Percentiles rank a stretch among this genome's conserved stretches.
These are phyloP conservation scores for Cebidichthys violaceus DNA, from an alignment of 2,113 vertebrate species.

Conservation along the genomic window DNA sequence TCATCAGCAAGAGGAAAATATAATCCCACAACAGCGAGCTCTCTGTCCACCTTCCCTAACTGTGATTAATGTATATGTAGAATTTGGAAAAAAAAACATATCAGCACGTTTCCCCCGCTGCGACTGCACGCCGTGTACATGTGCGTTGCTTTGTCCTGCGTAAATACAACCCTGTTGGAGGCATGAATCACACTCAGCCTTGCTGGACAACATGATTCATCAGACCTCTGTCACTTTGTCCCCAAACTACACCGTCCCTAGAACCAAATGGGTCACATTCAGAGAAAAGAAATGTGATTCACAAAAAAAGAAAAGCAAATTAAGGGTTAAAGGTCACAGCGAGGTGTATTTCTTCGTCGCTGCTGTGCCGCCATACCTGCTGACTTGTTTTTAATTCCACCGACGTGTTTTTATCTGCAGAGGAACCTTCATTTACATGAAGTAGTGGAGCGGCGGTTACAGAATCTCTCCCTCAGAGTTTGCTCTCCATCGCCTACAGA, in stretches of 20 bases:
- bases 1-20: constrained; percentile 11
- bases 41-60: neutral
- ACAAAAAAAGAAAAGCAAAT: constrained; percentile 17
- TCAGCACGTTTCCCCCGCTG: neutral
- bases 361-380: constrained; percentile 1
- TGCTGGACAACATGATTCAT: constrained; percentile 72
- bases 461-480: constrained; percentile 23
- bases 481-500: constrained; percentile 30
- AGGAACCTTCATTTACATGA: constrained; percentile 34
- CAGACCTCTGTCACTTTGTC: constrained; percentile 65
- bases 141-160: constrained; percentile 43
- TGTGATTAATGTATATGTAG: neutral
- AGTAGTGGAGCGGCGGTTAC: constrained; percentile 32
- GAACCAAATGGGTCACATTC: constrained; percentile 53
- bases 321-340: constrained; percentile 48
- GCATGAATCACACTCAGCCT: constrained; percentile 67
- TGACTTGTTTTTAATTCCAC: neutral
- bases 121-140: constrained; percentile 25
- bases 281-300: constrained; percentile 23
- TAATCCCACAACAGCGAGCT: constrained; percentile 9
- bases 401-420: constrained; percentile 49
- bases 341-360: neutral
- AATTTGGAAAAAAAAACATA: constrained; percentile 5
- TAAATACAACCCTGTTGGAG: constrained; percentile 54
- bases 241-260: constrained; percentile 40